Conservation (phyloP, 2,113 vertebrate genomes). For the Poecile atricapillus region DNA sequence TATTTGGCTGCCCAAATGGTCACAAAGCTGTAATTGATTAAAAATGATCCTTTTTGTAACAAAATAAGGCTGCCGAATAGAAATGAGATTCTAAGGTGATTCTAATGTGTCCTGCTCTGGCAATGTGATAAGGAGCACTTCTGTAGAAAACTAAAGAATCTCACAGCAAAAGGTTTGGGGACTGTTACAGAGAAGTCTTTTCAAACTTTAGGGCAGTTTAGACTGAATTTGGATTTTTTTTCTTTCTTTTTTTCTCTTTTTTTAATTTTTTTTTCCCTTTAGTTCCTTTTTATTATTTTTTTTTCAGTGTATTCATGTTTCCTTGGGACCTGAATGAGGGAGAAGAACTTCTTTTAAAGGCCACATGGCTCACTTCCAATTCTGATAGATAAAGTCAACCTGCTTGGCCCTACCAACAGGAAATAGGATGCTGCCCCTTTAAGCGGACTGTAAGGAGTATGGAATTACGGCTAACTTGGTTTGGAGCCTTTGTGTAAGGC, state of each 20-base stretch:
- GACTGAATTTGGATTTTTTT: neutral
- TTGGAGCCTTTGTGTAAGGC: conserved; percentile 69
- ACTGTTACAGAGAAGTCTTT: neutral
- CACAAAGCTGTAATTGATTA: conserved; percentile 53
- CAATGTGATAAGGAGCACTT: neutral
- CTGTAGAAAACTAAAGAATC: neutral
- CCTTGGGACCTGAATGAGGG: neutral
- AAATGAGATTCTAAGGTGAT: conserved; percentile 19
- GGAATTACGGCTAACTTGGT: conserved; percentile 63
- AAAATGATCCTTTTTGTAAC: conserved; percentile 50
- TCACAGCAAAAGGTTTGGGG: neutral
- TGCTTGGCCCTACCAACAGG: conserved; percentile 39
- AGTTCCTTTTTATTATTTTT: neutral
- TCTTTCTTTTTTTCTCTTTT: no score
- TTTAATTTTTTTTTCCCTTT: no score
- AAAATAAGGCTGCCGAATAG: conserved; percentile 22
- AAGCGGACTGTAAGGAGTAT: conserved; percentile 53
- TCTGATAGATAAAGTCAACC: conserved; percentile 52
- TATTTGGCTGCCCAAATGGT: conserved; percentile 29
- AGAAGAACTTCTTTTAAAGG: conserved; percentile 16
- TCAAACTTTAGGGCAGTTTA: neutral
- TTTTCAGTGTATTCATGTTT: neutral
- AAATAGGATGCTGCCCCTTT: conserved; percentile 59
- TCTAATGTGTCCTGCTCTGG: conserved; percentile 10
- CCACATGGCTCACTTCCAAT: conserved; percentile 42